Base-by-base conservation (phyloP, 2,797 vertebrate genomes). In the Pangasius macronema region DNA sequence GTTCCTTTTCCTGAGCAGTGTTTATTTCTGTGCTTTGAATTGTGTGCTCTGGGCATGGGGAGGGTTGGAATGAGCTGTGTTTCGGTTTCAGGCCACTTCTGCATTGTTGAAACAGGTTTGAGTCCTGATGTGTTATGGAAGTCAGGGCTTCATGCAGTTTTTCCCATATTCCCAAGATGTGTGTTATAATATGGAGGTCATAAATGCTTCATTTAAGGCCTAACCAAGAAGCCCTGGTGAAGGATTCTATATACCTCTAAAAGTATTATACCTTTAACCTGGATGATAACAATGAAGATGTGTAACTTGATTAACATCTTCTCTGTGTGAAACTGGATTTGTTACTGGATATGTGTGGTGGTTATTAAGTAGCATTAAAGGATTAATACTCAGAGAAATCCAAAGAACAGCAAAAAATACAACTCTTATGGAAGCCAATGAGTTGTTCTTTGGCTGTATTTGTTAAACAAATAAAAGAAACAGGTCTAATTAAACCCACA, bases 11-110 rank as follows among this genome's bases (percentile, higher is more conserved):
- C 92, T 95, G 89, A 85, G 89, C 95, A 93, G 81, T 96, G 96
- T 96, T 97, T 97, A 95, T 95, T 95, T 96, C 95, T 95, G 95
- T 93, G 93, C 95, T 95, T 96, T 97, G 97, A 97, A 97, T 97
- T 96, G 96, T 97, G 96, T 94, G 39, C 51, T 85, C 63, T 51
- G 30, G 16, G 68, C 49, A 27, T 85, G 76, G 42, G 83, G 39
- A 49, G 65, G 20, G 42, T 30, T 55, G 67, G 61, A 63, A 63
- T 36, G 70, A 39, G 7, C 72, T 65, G 14, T 53, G 14, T 57
- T 63, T 61, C 55, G 72, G 53, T 77, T 72, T 42, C 30, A 79
- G 70, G 59, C 57, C 46, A 51, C 81, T 59, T 61, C 55, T 67
- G 57, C 59, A n/a, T 67, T 76, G 30, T 20, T 36, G 39, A 30